Evolutionary conservation across 1,140 invertebrate genomes (phyloP), one percentile per base, ranked within the genome.

Genomic region (Drosophila funebris): DNA sequence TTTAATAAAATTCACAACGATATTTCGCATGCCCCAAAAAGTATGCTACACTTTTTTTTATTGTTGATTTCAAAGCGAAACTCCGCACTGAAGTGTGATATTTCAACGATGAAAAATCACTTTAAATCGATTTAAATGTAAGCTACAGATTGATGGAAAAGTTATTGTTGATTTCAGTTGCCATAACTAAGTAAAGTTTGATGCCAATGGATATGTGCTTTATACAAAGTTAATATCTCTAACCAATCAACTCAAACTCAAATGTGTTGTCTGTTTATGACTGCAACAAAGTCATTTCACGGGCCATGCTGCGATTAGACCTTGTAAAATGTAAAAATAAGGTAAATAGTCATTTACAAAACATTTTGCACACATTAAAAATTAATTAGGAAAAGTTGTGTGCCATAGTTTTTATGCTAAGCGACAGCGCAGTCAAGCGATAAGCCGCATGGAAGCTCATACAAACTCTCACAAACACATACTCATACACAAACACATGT

Each of bases 351-450:
- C 66, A 75, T 75, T 76, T 88, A 63, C 67, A 76, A 62, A 82
- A 88, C 82, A 87, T 87, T 87, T 88, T 75, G 71, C 78, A 73
- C 69, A 82, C 82, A 87, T 87, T 87, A 87, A 87, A 87, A 87
- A 87, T 87, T 88, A 87, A 87, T 87, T 87, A 87, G 66, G 73
- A 78, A 88, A 87, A 88, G 71, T 87, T 88, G 75, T 57, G 20
- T 76, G 58, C 52, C 74, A 71, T 81, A 87, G 81, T 87, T 85
- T 85, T 85, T 85, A 82, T 84, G 81, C 80, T 71, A 66, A 69
- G 74, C 82, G 78, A 87, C 74, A 87, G 80, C 53, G 61, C 79
- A 82, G 56, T 53, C 64, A 50, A 71, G 71, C 79, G 79, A 83
- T 82, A 83, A 82, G 78, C 75, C 37, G 8, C 6, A 11, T 31